Percentiles rank a stretch among this genome's conserved stretches.
Conservation (phyloP, 2,888 invertebrate genomes). For the Limnephilus marmoratus region DNA sequence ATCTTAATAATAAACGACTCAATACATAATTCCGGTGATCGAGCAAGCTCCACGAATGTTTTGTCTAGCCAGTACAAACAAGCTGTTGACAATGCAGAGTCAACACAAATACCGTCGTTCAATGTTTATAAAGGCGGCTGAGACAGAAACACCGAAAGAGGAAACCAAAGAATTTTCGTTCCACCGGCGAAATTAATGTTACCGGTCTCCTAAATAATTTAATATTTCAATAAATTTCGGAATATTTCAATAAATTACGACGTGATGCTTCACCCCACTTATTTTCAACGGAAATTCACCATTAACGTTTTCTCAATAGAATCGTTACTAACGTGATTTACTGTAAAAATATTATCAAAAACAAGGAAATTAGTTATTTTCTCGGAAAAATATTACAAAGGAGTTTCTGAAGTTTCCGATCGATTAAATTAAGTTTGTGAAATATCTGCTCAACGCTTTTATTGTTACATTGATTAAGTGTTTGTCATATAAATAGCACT, state of each 20-base stretch:
- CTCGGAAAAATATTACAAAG: background rate
- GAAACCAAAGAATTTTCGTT: slow-evolving; percentile 29
- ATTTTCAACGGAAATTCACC: slow-evolving; percentile 25
- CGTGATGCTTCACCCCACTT: background rate
- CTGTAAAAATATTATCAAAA: background rate
- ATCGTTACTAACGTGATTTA: slow-evolving; percentile 27
- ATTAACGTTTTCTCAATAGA: slow-evolving; percentile 19
- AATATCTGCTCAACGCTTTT: background rate
- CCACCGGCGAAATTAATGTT: slow-evolving; percentile 18
- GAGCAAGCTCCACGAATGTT: slow-evolving; percentile 9
- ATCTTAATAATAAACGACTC: slow-evolving; percentile 21
- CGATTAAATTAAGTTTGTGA: background rate
- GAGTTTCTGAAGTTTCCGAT: background rate
- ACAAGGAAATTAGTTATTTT: background rate
- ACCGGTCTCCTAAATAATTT: slow-evolving; percentile 26
- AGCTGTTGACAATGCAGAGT: slow-evolving; percentile 31
- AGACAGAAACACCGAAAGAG: slow-evolving; percentile 15
- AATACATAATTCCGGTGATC: slow-evolving; percentile 20
- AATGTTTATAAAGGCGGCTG: background rate
- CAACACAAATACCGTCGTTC: background rate
- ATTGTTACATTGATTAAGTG: background rate
- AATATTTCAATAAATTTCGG: slow-evolving; percentile 39
- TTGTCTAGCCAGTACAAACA: slow-evolving; percentile 31
- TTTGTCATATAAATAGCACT: background rate
- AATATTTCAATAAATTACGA: background rate